A percentile compares a stretch with the other conserved stretches of the same genome.
These are phyloP conservation scores for Phortica okadai DNA, from an alignment of 2,888 invertebrate species.

Conservation along the genomic window DNA sequence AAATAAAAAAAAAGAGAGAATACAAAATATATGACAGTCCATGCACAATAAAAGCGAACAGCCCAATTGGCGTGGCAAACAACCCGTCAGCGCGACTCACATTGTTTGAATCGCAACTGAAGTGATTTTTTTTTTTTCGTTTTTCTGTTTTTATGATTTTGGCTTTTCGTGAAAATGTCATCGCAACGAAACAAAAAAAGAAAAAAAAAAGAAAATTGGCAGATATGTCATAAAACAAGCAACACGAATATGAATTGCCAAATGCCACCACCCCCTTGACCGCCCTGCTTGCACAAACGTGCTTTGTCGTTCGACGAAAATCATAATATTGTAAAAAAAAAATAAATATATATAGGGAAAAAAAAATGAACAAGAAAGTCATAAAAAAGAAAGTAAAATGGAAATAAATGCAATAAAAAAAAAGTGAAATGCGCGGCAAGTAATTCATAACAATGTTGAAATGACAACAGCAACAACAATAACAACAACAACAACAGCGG, in stretches of 20 bases:
- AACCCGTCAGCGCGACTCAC: not conserved
- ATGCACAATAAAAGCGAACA: not conserved
- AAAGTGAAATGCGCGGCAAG: slow-evolving; percentile 1
- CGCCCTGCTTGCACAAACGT: not conserved
- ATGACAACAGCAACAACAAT: slow-evolving; percentile 18
- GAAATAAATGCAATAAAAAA: not conserved
- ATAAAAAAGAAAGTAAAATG: slow-evolving; percentile 11
- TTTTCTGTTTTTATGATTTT: not conserved
- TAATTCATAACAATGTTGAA: slow-evolving; percentile 27
- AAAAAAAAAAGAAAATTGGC: not conserved
- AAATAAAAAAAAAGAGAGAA: not conserved
- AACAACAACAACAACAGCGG: not conserved
- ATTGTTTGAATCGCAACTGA: not conserved
- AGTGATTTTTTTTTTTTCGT: not conserved
- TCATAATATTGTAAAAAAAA: not conserved
- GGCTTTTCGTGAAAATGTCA: slow-evolving; percentile 11
- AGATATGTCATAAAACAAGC: not conserved
- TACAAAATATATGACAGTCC: not conserved
- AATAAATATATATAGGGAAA: not conserved
- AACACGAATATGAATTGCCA: not conserved
- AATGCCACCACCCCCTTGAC: not conserved
- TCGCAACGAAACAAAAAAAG: not conserved
- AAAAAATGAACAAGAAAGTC: not conserved
- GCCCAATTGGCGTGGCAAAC: not conserved
- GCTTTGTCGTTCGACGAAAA: too few relatives aligned